phyloP scores from a whole-genome alignment of 2,113 vertebrate species.

The Nipponia nippon region DNA sequence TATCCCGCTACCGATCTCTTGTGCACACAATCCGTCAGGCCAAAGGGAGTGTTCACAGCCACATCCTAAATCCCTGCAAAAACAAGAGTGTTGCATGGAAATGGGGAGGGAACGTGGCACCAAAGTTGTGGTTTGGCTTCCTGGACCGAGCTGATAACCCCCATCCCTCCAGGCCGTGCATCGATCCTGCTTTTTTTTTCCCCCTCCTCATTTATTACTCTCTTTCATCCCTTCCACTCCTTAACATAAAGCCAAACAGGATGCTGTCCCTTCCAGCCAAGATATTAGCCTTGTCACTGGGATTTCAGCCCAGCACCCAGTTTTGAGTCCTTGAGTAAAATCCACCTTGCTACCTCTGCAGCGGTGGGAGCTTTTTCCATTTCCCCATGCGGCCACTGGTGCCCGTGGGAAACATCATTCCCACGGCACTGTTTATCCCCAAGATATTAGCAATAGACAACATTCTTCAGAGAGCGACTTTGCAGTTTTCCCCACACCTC shows the following conservation, averaged over 20 bases:
- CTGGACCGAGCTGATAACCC: neutral
- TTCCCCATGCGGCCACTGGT: neutral
- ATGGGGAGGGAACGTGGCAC: neutral
- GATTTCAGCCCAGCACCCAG: neutral
- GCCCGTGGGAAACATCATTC: neutral
- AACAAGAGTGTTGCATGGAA: neutral
- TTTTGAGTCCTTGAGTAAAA: neutral
- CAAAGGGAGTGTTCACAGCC: neutral
- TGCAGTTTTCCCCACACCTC: neutral
- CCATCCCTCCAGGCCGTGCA: neutral
- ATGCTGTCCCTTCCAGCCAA: neutral
- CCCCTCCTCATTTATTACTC: neutral
- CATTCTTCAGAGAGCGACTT: neutral
- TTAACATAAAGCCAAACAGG: neutral
- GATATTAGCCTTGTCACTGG: neutral
- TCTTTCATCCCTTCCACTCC: neutral
- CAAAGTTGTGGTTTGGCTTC: neutral
- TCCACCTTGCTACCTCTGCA: neutral
- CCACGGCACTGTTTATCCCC: neutral
- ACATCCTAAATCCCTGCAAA: neutral
- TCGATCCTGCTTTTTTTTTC: neutral
- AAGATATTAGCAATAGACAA: neutral
- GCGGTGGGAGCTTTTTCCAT: neutral
- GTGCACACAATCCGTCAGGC: neutral
- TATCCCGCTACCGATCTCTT: neutral